Base-by-base conservation (phyloP, 92 coral and sea anemone species). In the Anthopleura xanthogrammica region DNA sequence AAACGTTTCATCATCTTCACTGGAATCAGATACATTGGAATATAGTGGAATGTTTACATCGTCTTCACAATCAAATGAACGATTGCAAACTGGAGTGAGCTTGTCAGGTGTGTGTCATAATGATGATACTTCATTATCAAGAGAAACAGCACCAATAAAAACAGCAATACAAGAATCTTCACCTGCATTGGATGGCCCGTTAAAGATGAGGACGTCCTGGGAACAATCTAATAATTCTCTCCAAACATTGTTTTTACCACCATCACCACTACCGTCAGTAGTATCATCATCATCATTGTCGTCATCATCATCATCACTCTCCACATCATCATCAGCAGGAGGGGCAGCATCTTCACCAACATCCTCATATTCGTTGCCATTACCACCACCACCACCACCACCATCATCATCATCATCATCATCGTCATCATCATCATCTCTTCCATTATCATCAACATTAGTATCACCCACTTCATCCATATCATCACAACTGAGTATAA, bases 351-450 rank as follows among this genome's bases (percentile, higher is more conserved):
- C 17, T 23, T 14, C n/a, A 36, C 52, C 50, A 72, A 4, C 54
- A 79, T 22, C 75, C n/a, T 43, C 81, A 43, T 57, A 75, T 19
- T 23, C 82, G 48, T 77, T 41, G 52, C 1, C 68, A 68, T 46
- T 54, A 66, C 16, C 73, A 72, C 3, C 74, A 78, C 58, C 72
- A 40, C 16, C 60, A 52, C 0, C 70, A 79, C 4, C 83, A 78
- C 29, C 71, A 79, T 56, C 79, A 50, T 16, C 79, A 77, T 48
- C 52, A 36, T 41, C 64, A 12, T 73, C 80, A 73, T 13, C 72
- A 39, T 11, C 66, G 5, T 78, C 57, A 1, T 16, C 65, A 19
- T 13, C 62, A 64, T 43, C 75, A 1, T 29, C 58, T 23, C 22
- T 23, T 12, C 16, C 43, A 80, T 11, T 22, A 24, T 16, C 74